phyloP scores from a whole-genome alignment of 2,113 vertebrate species.

The Labeo catla region DNA sequence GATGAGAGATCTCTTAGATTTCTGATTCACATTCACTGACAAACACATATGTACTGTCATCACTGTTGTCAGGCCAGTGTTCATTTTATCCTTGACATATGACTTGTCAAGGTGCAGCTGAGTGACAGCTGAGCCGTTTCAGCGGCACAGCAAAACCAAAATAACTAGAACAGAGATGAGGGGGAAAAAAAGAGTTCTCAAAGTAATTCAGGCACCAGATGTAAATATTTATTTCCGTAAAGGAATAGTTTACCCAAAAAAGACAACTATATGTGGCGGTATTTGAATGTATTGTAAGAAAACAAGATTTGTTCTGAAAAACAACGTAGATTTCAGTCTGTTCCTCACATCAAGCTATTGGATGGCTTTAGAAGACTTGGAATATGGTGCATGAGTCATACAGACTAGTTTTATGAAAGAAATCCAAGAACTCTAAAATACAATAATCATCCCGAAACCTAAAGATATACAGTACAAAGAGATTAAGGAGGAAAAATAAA shows the following conservation, averaged over 20 bases:
- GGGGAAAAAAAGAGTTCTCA: too few species aligned
- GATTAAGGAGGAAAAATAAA: background rate
- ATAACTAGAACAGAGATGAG: background rate
- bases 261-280: background rate
- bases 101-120: background rate
- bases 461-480: background rate
- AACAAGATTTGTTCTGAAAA: background rate
- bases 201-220: background rate
- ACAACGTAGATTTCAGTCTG: background rate
- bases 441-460: background rate
- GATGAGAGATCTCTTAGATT: background rate
- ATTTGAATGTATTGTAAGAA: background rate
- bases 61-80: slow-evolving; percentile 13
- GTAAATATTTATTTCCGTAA: background rate
- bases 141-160: background rate
- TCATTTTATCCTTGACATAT: slow-evolving; percentile 17
- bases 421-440: background rate
- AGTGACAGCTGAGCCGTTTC: slow-evolving; percentile 23
- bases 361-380: background rate
- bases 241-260: background rate
- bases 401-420: background rate
- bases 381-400: background rate
- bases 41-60: slow-evolving; percentile 28
- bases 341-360: background rate
- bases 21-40: slow-evolving; percentile 14